Conservation (phyloP, 2,797 vertebrate genomes). For the Manis javanica region DNA sequence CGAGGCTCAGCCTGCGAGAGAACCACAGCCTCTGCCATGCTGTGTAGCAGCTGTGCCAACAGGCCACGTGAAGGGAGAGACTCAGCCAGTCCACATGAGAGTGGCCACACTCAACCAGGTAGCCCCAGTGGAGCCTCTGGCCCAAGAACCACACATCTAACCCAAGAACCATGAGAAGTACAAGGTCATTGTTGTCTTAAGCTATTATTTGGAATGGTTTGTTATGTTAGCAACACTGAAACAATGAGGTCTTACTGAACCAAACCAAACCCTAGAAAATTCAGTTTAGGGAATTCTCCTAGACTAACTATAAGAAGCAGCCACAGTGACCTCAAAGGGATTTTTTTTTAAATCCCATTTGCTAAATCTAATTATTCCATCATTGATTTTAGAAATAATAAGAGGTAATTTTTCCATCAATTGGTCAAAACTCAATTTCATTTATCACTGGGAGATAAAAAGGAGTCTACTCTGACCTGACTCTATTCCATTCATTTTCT, state of each 20-base stretch:
- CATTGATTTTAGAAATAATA: slow-evolving; percentile 81
- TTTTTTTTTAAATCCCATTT: slow-evolving; percentile 69
- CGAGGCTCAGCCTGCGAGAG: not conserved
- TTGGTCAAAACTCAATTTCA: slow-evolving; percentile 72
- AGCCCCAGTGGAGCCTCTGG: fast-evolving
- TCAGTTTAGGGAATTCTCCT: slow-evolving; percentile 1
- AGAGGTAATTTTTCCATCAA: slow-evolving; percentile 74
- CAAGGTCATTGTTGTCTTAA: fast-evolving
- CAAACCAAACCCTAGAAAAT: slow-evolving; percentile 26
- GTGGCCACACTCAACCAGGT: fast-evolving
- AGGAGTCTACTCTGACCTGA: not conserved
- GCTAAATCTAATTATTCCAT: slow-evolving; percentile 78
- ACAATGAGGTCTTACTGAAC: not conserved
- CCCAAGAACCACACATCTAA: fast-evolving
- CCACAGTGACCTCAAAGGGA: slow-evolving; percentile 9
- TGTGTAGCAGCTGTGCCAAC: fast-evolving
- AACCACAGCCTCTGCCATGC: fast-evolving
- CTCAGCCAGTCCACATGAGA: fast-evolving
- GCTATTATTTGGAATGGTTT: not conserved
- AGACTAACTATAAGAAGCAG: not conserved
- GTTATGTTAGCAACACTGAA: not conserved
- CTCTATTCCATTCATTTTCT: slow-evolving; percentile 52
- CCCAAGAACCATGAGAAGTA: fast-evolving
- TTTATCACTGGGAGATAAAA: slow-evolving; percentile 66
- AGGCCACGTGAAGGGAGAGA: no score